Base-by-base conservation (phyloP, 2,888 invertebrate species). In the Drosophila suboccidentalis region DNA sequence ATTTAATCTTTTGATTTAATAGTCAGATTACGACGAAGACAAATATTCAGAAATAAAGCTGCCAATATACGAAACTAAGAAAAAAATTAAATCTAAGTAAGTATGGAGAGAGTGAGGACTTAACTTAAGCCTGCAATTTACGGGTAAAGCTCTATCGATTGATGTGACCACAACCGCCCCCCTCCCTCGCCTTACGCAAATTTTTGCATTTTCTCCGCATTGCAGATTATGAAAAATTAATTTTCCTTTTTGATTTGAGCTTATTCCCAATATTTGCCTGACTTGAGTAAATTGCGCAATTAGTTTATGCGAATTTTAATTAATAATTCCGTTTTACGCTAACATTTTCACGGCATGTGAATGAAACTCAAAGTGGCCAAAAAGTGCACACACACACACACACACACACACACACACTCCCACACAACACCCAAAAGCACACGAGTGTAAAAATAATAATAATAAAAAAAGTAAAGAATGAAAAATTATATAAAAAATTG, bases 261-360 rank as follows among this genome's bases (percentile, higher is more conserved):
- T 11, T 50, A 10, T 49, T 36, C 13, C 22, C 22, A 19, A 43
- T 61, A 57, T 74, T 69, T 70, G 64, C 65, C 38, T 15, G 62
- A 55, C 47, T 75, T 66, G 49, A 39, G 66, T 44, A 75, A 75
- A 77, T 73, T 73, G 76, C 65, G 73, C 78, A 73, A 78, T 78
- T 74, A 69, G 73, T 53, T 70, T 59, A 77, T 63, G 66, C 49
- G 65, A 62, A 55, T 77, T 76, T 77, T 51, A 72, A 69, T 73
- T 77, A 66, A 64, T 65, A 78, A 60, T 63, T 78, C 34, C 38
- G 13, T 50, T 57, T 39, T 63, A 57, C 46, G n/a, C 43, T 50
- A 58, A 39, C 55, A 51, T 17, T 55, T 63, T 26, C 41, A 60
- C 39, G 47, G 26, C 19, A 39, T 13, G 19, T 41, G 50, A 54